phyloP scores from a whole-genome alignment of 2,888 invertebrate genomes.

The Campoletis raptor region DNA sequence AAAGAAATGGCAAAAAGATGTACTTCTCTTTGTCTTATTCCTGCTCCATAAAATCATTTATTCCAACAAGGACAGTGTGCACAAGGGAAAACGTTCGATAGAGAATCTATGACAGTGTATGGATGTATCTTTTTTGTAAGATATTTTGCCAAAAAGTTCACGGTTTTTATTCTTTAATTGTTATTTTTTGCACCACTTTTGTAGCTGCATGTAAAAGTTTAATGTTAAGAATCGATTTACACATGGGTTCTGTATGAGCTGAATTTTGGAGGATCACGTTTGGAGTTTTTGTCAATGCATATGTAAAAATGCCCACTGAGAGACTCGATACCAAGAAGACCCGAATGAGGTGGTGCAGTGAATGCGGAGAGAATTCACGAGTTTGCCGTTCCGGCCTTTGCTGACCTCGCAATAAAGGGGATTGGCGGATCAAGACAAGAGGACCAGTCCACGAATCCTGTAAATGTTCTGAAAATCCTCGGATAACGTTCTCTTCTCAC shows the following conservation, averaged over 20 bases:
- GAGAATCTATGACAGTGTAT: neutral
- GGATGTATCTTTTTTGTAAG: neutral
- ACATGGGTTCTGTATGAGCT: neutral
- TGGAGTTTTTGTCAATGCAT: slow-evolving; percentile 29
- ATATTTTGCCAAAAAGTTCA: neutral
- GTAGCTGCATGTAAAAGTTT: slow-evolving; percentile 8
- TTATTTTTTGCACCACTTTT: slow-evolving; percentile 8
- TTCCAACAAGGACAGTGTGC: neutral
- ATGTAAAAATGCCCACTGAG: slow-evolving; percentile 26
- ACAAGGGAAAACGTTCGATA: neutral
- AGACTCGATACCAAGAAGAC: slow-evolving; percentile 32
- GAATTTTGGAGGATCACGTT: slow-evolving; percentile 12
- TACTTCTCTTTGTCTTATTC: neutral
- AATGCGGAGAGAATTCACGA: slow-evolving; percentile 45
- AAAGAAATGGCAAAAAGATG: slow-evolving; percentile 18
- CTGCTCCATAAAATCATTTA: neutral
- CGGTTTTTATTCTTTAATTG: neutral
- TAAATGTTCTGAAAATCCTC: slow-evolving; percentile 61
- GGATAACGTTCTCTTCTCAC: slow-evolving; percentile 48
- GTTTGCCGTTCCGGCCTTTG: slow-evolving; percentile 40
- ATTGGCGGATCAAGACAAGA: slow-evolving; percentile 60
- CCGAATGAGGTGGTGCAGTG: slow-evolving; percentile 43
- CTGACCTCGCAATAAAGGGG: slow-evolving; percentile 68
- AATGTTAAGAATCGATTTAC: slow-evolving; percentile 30
- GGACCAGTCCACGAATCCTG: slow-evolving; percentile 49